Evolutionary conservation across 37 sponge, comb jelly and placozoan species (phyloP), one percentile per base, ranked within the genome.

Genomic region (Eunapius fragilis): DNA sequence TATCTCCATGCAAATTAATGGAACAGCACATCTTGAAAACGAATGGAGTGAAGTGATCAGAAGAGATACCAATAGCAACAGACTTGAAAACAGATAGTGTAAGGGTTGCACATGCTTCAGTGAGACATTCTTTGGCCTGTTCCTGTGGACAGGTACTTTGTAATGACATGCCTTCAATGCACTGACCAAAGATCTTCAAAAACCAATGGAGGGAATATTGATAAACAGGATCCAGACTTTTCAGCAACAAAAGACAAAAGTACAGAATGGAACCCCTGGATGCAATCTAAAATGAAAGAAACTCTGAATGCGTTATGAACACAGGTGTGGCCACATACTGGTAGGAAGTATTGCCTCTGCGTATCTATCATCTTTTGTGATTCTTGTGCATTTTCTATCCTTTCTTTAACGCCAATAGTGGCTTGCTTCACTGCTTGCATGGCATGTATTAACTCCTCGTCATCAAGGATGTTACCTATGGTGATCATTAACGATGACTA

Each of bases 261-360:
- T 87, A 91, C 37, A 91, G 47, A 32, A 91, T 83, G 3, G 92
- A 87, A 25, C 92, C 92, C 22, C 92, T 75, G 17, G 84, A 74
- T 30, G 92, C 92, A 32, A 91, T 81, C 92, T 91, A 75, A 17
- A 85, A 47, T 17, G 12, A 26, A 25, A 72, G 14, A 19, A 36
- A 33, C 35, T 67, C n/a, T n/a, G n/a, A n/a, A n/a, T n/a, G 23
- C 69, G 7, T 22, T 78, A 12, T 32, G 31, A 68, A 78, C 31
- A 37, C 31, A 32, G 2, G 12, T 19, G 32, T 25, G 24, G 58
- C 27, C 73, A 75, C 80, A 41, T 72, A 87, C 88, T 31, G 88
- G 82, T 25, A 71, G 77, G 69, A 75, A 87, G 35, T 87, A 70
- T 34, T 87, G 80, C 31, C 88, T 67, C 25, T 70, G 82, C 6